These are phyloP conservation scores for Zoanthus sociatus DNA, from an alignment of 92 coral and sea anemone genomes.

Conservation along the genomic window DNA sequence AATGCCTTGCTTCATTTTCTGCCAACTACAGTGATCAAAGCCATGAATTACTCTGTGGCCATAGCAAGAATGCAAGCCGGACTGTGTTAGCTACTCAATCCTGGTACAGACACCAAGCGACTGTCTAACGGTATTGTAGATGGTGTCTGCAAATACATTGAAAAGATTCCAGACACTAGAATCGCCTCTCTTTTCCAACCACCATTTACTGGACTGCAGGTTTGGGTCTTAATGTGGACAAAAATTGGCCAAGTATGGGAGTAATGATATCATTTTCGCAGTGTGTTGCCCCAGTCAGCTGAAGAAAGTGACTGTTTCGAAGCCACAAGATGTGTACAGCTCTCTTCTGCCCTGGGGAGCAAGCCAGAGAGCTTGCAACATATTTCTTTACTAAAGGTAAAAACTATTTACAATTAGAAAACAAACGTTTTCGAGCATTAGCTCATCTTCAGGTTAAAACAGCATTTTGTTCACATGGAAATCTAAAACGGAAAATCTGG, in stretches of 20 bases:
- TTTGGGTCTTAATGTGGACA: too few relatives aligned
- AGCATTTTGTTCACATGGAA: too few relatives aligned
- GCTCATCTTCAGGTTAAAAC: too few relatives aligned
- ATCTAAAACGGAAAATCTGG: too few relatives aligned
- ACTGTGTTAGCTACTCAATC: background rate
- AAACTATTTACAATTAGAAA: too few relatives aligned
- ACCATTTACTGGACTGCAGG: background rate
- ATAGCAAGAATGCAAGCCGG: background rate
- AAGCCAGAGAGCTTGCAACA: too few relatives aligned
- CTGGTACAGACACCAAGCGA: background rate
- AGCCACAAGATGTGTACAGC: too few relatives aligned
- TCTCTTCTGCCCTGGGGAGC: too few relatives aligned
- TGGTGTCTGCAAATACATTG: background rate
- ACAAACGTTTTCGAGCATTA: too few relatives aligned
- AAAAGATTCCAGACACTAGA: background rate
- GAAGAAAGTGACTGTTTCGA: background rate
- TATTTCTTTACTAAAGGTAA: too few relatives aligned
- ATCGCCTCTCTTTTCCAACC: background rate
- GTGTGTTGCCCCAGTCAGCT: constrained; percentile 16
- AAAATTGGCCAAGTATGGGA: background rate
- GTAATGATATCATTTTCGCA: background rate
- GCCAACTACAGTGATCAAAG: constrained; percentile 12
- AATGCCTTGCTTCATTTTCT: background rate
- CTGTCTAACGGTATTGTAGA: background rate
- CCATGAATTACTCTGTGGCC: background rate